Base-by-base conservation (phyloP, 2,113 vertebrate species). In the Eulemur rufifrons region DNA sequence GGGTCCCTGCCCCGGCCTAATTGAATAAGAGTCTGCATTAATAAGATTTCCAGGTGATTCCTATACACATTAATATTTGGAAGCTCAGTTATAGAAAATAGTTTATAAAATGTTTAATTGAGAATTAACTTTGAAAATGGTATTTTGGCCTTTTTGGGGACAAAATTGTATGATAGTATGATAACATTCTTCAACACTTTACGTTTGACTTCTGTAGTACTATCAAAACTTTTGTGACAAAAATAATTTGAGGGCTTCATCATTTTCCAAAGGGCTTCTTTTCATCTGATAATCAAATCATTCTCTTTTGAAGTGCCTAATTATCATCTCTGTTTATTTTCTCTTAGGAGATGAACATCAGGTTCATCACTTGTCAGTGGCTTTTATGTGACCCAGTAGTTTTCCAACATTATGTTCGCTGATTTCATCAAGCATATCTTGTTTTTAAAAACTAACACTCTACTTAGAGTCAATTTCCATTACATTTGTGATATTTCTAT, bases 51-150 rank as follows among this genome's bases (percentile, higher is more conserved):
- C 37, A 88, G 13, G 17, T 23, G 23, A 77, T 59, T 66, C 29
- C 29, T 54, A 52, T 8, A 8, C 2, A 23, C 25, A 20, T 66
- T 64, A 77, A 59, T 23, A 73, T 91, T 78, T 71, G 39, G 61
- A 59, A 27, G 18, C 37, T 86, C 45, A 61, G 23, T 76, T 89
- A 45, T 10, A 94, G 76, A 80, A 96, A 80, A 56, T 21, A 12
- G 8, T 20, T 94, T 68, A 66, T 29, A 25, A 23, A 85, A 64
- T 84, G 0, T 25, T 47, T 42, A 42, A 42, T 42, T 82, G 27
- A 47, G 37, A 86, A 93, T 89, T 89, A 95, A 73, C 76, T 91
- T 95, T 89, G 47, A 74, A 92, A 95, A 81, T 61, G 32, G 25
- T 56, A 66, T 39, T 93, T 94, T 59, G 59, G 20, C 45, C 56